These are phyloP conservation scores for Austrofundulus limnaeus DNA, from an alignment of 2,113 vertebrate species.

Conservation along the genomic window DNA sequence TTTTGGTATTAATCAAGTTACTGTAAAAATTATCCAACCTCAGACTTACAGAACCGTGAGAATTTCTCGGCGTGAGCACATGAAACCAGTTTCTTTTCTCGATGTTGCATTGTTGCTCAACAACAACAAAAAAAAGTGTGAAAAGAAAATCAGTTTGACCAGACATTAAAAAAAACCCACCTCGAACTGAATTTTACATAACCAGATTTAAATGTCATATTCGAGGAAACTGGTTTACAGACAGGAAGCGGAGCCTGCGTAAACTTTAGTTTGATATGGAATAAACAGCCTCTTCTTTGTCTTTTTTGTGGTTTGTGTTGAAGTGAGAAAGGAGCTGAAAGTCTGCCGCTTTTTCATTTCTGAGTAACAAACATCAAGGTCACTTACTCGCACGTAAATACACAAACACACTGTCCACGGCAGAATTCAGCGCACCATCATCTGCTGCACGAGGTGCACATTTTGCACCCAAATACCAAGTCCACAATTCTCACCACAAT, in stretches of 20 bases:
- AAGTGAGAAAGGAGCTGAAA: slow-evolving; percentile 35
- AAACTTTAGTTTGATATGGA: slow-evolving; percentile 37
- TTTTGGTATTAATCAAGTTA: slow-evolving; percentile 84
- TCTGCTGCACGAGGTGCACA: neutral
- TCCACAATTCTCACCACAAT: slow-evolving; percentile 9
- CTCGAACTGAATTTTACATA: slow-evolving; percentile 6
- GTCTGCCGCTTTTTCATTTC: slow-evolving; percentile 31
- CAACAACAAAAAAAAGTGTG: slow-evolving; percentile 2
- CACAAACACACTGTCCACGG: neutral
- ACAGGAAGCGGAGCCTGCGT: slow-evolving; percentile 46
- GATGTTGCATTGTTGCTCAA: neutral
- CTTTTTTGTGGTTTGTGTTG: slow-evolving; percentile 48
- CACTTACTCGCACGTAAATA: slow-evolving; percentile 21
- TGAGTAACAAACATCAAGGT: slow-evolving; percentile 52
- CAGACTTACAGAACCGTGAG: slow-evolving; percentile 46
- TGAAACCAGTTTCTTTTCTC: slow-evolving; percentile 38
- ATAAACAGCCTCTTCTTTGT: slow-evolving; percentile 18
- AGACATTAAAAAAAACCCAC: neutral
- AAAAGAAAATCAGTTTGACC: slow-evolving; percentile 35
- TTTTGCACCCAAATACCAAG: slow-evolving; percentile 1
- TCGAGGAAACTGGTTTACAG: slow-evolving; percentile 50
- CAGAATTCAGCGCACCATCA: neutral
- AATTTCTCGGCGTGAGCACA: slow-evolving; percentile 35
- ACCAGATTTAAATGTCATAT: slow-evolving; percentile 63
- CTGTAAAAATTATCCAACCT: slow-evolving; percentile 72